Conservation (phyloP, 2,888 invertebrate genomes). For the Cyrtodaria siliqua region DNA sequence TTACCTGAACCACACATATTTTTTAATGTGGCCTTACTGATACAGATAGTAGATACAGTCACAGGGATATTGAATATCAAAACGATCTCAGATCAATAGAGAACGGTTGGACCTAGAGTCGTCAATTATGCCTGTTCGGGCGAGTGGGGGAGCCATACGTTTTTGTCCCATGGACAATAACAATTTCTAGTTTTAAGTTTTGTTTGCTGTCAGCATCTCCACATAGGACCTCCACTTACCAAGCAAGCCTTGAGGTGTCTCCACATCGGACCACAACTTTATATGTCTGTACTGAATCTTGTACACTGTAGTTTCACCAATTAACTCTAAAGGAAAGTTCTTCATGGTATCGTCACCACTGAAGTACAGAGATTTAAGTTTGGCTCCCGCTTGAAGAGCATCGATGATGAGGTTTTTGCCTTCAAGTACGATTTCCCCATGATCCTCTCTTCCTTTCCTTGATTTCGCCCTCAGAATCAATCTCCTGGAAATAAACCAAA, state of each 20-base stretch:
- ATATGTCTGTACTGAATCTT: slow-evolving; percentile 93
- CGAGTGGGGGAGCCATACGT: too few relatives aligned
- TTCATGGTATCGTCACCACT: slow-evolving; percentile 89
- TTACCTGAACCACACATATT: too few relatives aligned
- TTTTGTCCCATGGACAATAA: too few relatives aligned
- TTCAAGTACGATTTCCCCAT: slow-evolving; percentile 88
- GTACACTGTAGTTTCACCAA: slow-evolving; percentile 88
- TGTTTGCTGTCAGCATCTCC: too few relatives aligned
- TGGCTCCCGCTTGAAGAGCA: slow-evolving; percentile 90
- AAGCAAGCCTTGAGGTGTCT: slow-evolving; percentile 93
- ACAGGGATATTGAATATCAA: too few relatives aligned
- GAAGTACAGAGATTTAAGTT: slow-evolving; percentile 91
- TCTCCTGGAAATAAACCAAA: slow-evolving; percentile 62
- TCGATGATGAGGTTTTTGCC: slow-evolving; percentile 93
- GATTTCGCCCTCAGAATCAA: slow-evolving; percentile 65
- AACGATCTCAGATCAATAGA: too few relatives aligned
- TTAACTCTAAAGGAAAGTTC: slow-evolving; percentile 88
- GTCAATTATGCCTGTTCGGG: too few relatives aligned
- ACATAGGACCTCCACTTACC: too few relatives aligned
- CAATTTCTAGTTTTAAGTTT: too few relatives aligned
- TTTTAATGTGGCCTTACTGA: too few relatives aligned
- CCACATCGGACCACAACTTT: slow-evolving; percentile 93
- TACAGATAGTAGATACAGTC: too few relatives aligned
- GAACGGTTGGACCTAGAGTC: too few relatives aligned
- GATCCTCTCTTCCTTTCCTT: slow-evolving; percentile 56